Base-by-base conservation (phyloP, 2,888 invertebrate species). In the Auanema freiburgensis region DNA sequence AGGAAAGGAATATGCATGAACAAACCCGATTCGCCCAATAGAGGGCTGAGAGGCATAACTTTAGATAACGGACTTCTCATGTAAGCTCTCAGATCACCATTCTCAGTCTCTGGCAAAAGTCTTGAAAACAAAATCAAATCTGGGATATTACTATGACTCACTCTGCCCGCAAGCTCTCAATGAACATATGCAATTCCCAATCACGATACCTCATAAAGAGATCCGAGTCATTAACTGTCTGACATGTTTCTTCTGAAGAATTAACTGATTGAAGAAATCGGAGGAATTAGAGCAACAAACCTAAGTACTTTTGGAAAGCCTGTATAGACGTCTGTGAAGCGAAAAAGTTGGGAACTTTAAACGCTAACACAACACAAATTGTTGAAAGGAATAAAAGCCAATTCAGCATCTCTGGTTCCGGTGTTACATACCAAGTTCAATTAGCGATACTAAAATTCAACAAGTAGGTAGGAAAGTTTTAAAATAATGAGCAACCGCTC, bases 171-270 rank as follows among this genome's bases (percentile, higher is more conserved):
- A 60, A 49, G 33, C 55, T 60, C 18, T 53, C 46, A n/a, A 60
- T 11, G 46, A 60, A 60, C 43, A 54, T 55, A 40, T 60, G 60
- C 41, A 25, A 44, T 41, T 60, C 60, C 60, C 60, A 60, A 18
- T 60, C 44, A 46, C 43, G 43, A 43, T 60, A 60, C n/a, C 25
- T 53, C 10, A 46, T 46, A 5, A 21, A 46, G 3, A 16, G 46
- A 21, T 46, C 21, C 46, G 16, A 16, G 16, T 46, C 16, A 10
- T 46, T 21, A 6, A 46, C 46, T 16, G 46, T 25, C 24, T 60
- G 60, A 54, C 60, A 60, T 10, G 60, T 60, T 16, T 60, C 60
- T 41, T 54, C 55, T 59, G 23, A 51, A 52, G 18, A 14, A n/a
- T 2, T 12, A 41, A 25, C 5, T 11, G 14, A n/a, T 43, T n/a